phyloP scores from a whole-genome alignment of 1,140 invertebrate genomes.

The Mylabris phalerata region DNA sequence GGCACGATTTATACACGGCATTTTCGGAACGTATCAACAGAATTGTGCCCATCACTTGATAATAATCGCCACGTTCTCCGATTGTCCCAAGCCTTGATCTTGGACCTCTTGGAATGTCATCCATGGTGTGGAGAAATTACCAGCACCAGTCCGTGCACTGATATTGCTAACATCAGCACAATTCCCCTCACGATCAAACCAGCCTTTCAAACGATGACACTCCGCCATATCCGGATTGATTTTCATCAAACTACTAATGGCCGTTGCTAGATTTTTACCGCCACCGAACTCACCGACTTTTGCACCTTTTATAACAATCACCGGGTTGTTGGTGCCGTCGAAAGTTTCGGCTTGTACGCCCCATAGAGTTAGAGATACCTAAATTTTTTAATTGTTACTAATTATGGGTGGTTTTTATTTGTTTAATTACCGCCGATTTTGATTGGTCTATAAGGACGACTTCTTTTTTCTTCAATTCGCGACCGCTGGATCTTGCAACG shows the following conservation, averaged over 20 bases:
- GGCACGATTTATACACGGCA: constrained; percentile 84
- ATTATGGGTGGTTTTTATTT: neutral
- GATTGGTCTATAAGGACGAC: constrained; percentile 81
- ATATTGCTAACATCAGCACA: constrained; percentile 54
- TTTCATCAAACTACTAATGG: constrained; percentile 56
- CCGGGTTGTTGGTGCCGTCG: constrained; percentile 64
- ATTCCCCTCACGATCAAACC: constrained; percentile 77
- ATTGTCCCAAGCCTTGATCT: constrained; percentile 52
- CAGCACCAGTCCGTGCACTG: constrained; percentile 50
- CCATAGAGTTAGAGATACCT: constrained; percentile 69
- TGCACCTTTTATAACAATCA: constrained; percentile 76
- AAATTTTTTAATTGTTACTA: neutral
- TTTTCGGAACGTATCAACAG: constrained; percentile 69
- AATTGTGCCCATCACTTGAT: constrained; percentile 61
- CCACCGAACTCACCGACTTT: constrained; percentile 67
- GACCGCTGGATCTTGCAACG: constrained; percentile 63
- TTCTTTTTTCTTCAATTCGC: constrained; percentile 86
- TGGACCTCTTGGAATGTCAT: constrained; percentile 68
- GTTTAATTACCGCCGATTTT: constrained; percentile 61
- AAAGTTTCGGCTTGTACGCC: constrained; percentile 79
- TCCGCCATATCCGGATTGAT: constrained; percentile 86
- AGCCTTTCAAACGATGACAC: constrained; percentile 77
- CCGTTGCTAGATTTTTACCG: constrained; percentile 60
- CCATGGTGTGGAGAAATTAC: constrained; percentile 49
- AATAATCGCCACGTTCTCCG: constrained; percentile 75